A percentile compares a stretch with the other conserved stretches of the same genome.
phyloP scores from a whole-genome alignment of 2,113 vertebrate species.

The Cichladusa arquata region DNA sequence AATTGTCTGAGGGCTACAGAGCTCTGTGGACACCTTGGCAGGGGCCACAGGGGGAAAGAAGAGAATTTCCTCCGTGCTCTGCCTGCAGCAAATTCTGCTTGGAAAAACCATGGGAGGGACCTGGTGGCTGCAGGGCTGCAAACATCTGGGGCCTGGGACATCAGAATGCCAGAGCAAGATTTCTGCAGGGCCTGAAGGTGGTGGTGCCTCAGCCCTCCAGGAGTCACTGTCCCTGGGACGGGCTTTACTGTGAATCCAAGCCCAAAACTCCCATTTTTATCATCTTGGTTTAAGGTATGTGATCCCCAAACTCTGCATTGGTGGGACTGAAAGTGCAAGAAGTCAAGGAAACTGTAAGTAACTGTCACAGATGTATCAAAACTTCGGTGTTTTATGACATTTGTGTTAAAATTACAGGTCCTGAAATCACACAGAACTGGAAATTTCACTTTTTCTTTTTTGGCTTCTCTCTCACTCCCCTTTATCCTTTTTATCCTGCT shows the following conservation, averaged over 20 bases:
- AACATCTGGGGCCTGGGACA: neutral
- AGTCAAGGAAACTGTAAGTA: neutral
- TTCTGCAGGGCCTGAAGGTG: neutral
- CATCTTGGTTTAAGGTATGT: neutral
- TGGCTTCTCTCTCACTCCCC: neutral
- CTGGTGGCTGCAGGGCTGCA: neutral
- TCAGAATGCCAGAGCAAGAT: neutral
- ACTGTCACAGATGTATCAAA: neutral
- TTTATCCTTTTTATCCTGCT: neutral
- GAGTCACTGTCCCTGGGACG: neutral
- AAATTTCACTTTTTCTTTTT: neutral
- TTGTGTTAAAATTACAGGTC: neutral
- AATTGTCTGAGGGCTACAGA: neutral
- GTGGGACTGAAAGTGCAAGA: neutral
- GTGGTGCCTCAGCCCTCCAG: neutral
- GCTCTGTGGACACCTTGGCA: neutral
- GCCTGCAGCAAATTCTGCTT: neutral
- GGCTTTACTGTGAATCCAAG: neutral
- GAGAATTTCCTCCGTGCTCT: neutral
- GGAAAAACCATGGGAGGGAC: neutral
- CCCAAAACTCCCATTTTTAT: fast-evolving
- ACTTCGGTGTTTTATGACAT: neutral
- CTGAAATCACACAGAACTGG: neutral
- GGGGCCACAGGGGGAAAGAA: neutral
- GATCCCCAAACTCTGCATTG: neutral